Percentiles rank a stretch among this genome's conserved stretches.
phyloP scores from a whole-genome alignment of 1,140 invertebrate genomes.

The Philopotamus ludificatus region DNA sequence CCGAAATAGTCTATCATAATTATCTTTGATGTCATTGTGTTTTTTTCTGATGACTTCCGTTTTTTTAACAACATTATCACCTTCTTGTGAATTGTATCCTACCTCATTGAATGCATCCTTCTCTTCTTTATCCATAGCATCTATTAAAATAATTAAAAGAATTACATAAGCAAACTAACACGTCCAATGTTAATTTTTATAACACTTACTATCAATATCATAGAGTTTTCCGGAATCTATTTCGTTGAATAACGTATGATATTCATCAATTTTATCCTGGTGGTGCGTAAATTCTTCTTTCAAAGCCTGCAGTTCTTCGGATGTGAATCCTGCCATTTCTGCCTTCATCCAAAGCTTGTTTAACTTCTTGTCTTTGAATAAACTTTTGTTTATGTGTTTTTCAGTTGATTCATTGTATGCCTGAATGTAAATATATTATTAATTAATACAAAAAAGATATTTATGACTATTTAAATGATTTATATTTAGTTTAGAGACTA shows the following conservation, averaged over 20 bases:
- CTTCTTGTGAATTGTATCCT: constrained; percentile 44
- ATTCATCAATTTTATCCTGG: constrained; percentile 90
- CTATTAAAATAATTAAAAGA: constrained; percentile 43
- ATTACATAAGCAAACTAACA: neutral
- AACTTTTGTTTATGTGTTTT: constrained; percentile 67
- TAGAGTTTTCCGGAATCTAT: constrained; percentile 59
- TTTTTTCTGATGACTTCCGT: constrained; percentile 73
- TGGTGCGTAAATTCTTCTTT: constrained; percentile 90
- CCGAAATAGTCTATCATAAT: constrained; percentile 76
- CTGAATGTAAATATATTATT: constrained; percentile 41
- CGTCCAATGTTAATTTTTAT: no score
- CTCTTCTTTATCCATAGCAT: constrained; percentile 65
- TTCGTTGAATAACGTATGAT: constrained; percentile 75
- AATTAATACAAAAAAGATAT: no score
- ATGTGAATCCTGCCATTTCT: constrained; percentile 78
- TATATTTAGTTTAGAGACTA: neutral
- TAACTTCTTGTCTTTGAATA: constrained; percentile 88
- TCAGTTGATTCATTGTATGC: constrained; percentile 61
- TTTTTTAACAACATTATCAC: constrained; percentile 57
- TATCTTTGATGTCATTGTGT: constrained; percentile 75
- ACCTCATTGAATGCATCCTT: constrained; percentile 63
- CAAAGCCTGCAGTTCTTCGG: constrained; percentile 77
- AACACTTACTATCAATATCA: constrained; percentile 67
- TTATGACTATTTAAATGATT: no score
- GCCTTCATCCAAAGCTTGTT: constrained; percentile 90